A percentile compares a stretch with the other conserved stretches of the same genome.
Conservation (phyloP, 2,888 invertebrate species). For the Acutogordius australiensis region DNA sequence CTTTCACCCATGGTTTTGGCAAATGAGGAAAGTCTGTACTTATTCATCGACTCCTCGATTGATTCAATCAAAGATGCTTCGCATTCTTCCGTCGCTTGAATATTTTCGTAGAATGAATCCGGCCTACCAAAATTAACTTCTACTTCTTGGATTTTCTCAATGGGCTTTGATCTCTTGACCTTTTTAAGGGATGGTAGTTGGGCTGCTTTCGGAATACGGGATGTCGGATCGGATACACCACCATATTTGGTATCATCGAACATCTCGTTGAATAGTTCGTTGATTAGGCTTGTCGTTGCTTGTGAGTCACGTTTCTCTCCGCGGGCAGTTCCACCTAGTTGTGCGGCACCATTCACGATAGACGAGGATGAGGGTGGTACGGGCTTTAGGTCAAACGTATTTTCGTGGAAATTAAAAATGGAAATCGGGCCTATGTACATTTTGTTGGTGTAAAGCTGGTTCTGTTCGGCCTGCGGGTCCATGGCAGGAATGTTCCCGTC, state of each 20-base stretch:
- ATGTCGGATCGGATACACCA: no score
- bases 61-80: background rate
- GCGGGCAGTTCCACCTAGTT: no score
- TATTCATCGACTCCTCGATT: background rate
- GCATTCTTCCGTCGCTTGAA: background rate
- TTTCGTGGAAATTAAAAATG: constrained; percentile 5
- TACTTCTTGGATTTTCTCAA: background rate
- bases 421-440: background rate
- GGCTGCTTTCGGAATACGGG: background rate
- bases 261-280: background rate
- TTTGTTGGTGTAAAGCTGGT: background rate
- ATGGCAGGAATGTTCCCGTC: background rate
- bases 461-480: background rate
- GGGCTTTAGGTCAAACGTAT: background rate
- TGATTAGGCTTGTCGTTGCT: background rate
- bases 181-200: background rate
- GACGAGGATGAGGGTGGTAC: background rate
- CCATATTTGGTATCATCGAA: background rate
- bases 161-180: background rate
- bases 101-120: background rate
- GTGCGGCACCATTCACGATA: background rate
- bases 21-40: background rate
- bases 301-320: no score
- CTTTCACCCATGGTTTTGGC: background rate
- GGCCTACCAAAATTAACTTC: background rate